Percentiles rank a stretch among this genome's conserved stretches.
Evolutionary conservation across 2,113 vertebrate genomes (phyloP).

Genomic region (Scomber japonicus): DNA sequence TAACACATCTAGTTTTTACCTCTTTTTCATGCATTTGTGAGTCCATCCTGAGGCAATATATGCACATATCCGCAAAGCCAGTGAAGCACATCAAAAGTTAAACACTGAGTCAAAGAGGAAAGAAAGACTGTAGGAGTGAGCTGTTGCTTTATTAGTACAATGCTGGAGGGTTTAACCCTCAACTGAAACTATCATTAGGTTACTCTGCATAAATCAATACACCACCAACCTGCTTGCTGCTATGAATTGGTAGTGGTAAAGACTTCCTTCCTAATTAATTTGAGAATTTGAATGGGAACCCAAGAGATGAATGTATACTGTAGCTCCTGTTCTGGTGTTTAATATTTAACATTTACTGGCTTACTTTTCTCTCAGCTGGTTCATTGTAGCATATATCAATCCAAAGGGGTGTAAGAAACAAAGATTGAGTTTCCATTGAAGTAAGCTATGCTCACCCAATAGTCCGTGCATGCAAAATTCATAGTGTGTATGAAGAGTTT

Average conservation of each 20-base stretch:
- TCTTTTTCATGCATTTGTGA: slow-evolving; percentile 44
- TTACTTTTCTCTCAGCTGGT: neutral
- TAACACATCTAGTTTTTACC: slow-evolving; percentile 19
- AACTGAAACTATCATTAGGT: slow-evolving; percentile 27
- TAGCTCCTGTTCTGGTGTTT: neutral
- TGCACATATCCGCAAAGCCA: slow-evolving; percentile 27
- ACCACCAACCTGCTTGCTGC: slow-evolving; percentile 20
- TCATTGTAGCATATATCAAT: neutral
- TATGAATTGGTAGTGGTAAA: neutral
- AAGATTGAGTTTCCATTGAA: neutral
- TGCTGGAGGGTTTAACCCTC: slow-evolving; percentile 32
- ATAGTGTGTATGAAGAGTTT: slow-evolving; percentile 1
- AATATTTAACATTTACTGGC: too few relatives aligned
- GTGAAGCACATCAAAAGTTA: slow-evolving; percentile 51
- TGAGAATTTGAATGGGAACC: neutral
- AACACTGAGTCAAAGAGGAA: slow-evolving; percentile 25
- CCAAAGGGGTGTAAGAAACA: neutral
- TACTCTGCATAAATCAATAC: slow-evolving; percentile 22
- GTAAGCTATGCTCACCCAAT: neutral
- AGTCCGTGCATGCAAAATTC: neutral
- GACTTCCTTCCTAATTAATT: slow-evolving; percentile 21
- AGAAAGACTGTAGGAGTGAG: slow-evolving; percentile 23
- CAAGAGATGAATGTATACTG: neutral
- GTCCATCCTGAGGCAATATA: slow-evolving; percentile 21
- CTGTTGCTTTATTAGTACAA: slow-evolving; percentile 50